Evolutionary conservation across 2,113 vertebrate genomes (phyloP), one percentile per base, ranked within the genome.

Genomic region (Microtus montanus): DNA sequence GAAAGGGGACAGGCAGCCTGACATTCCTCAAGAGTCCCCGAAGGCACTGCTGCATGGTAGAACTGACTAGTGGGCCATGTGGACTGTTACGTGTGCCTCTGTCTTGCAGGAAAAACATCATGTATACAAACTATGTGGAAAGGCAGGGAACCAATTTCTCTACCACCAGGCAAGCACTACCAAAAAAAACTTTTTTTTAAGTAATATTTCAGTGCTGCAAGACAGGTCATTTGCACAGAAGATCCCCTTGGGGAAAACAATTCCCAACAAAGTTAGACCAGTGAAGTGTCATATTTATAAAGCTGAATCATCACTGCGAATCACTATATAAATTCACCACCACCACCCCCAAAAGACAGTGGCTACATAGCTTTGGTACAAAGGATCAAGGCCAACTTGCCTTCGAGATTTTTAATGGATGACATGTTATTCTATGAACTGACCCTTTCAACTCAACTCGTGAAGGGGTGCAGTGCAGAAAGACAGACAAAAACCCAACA

Each of bases 381-480:
- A 95, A 97, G 93, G 97, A 85, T 93, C 96, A 80, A 68, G 90
- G 52, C 47, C 97, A 78, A 91, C 87, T 96, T 95, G 85, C 70
- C 90, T 33, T 54, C 4, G 63, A 96, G 13, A 47, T 83, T 97
- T 97, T 96, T 83, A 92, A 96, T 75, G 78, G 92, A 54, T 47
- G 88, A 80, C 88, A 63, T 24, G 82, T 89, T 84, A 24, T 41
- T 71, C 26, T 85, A 70, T 74, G 92, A 79, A 14, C 73, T 1
- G 70, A 14, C 78, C 66, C 92, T 92, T 84, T 75, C 54, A 6
- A 84, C 19, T 78, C 66, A 4, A 79, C 54, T 3, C 14, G 33
- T 38, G 47, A 83, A 91, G 71, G 49, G 70, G 47, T 1, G 1
- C 10, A 64, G 88, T 20, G 54, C 66, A 85, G 86, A 92, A 52